Evolutionary conservation across 2,113 vertebrate species (phyloP), one percentile per base, ranked within the genome.

Genomic region (Neopipo cinnamomea): DNA sequence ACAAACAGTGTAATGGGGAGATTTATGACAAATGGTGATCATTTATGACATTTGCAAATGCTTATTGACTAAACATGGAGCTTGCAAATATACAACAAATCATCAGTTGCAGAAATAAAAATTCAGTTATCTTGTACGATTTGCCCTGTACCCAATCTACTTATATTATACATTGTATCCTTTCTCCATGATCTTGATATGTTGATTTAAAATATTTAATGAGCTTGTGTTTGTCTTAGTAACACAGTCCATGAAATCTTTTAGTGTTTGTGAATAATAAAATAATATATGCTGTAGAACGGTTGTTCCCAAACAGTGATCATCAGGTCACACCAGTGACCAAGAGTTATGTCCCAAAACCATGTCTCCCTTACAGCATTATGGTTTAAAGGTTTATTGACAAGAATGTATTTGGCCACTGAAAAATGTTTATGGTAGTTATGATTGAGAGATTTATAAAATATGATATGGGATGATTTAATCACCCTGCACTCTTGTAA

Each of bases 51-150:
- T 28, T 42, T 78, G 8, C 14, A 66, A 89, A 46, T 35, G 20
- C 4, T 47, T 67, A 30, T 59, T 80, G 22, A 46, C 81, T 63
- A 35, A 3, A 5, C 42, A 35, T 18, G 4, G 22, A 74, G 3
- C 41, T 44, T 75, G 17, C 7, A 93, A 85, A 75, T 20, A 72
- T 22, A 56, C 6, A 35, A 58, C 7, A 3, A 90, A 18, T 24
- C 49, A 14, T 46, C 22, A 63, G 14, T 16, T 79, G 19, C 5
- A 76, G 47, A 93, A 70, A 49, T 39, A 50, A 77, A 62, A 93
- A 35, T 52, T 53, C 37, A 59, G 5, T 27, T 85, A 35, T 7
- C 18, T 67, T 67, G 21, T 30, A 46, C 0, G 0, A 47, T 39
- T 31, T 84, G 6, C 9, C 33, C 9, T 67, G 5, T 33, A 33